These are phyloP conservation scores for Tapirus terrestris DNA, from an alignment of 2,113 vertebrate species.

Conservation along the genomic window DNA sequence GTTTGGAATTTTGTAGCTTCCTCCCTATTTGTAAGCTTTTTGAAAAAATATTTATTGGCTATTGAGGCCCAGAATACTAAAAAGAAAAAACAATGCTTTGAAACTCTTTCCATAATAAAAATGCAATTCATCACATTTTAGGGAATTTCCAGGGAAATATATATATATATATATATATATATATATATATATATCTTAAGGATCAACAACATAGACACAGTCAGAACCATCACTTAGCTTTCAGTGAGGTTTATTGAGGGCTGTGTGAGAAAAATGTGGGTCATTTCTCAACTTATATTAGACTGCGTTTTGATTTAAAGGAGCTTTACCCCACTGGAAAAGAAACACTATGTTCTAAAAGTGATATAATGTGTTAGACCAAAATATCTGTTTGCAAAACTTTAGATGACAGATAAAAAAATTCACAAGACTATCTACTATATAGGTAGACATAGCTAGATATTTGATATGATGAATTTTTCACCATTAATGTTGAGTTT, in stretches of 20 bases:
- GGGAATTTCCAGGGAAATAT: neutral
- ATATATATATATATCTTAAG: neutral
- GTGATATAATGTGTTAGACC: neutral
- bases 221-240: neutral
- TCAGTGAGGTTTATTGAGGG: neutral
- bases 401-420: slow-evolving; percentile 1
- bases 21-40: neutral
- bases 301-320: slow-evolving; percentile 7
- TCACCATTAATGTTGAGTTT: neutral
- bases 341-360: neutral
- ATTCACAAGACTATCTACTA: neutral
- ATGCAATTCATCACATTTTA: neutral
- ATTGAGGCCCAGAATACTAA: neutral
- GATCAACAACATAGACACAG: neutral
- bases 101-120: slow-evolving; percentile 40
- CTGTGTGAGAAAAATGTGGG: neutral
- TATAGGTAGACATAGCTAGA: neutral
- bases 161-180: neutral
- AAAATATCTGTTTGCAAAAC: neutral
- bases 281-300: neutral
- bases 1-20: neutral
- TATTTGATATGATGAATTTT: neutral
- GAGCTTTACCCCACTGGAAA: neutral
- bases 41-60: neutral
- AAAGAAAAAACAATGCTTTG: neutral